Percentiles rank a stretch among this genome's conserved stretches.
Evolutionary conservation across 1,140 invertebrate genomes (phyloP).

Genomic region (Teleopsis dalmanni): DNA sequence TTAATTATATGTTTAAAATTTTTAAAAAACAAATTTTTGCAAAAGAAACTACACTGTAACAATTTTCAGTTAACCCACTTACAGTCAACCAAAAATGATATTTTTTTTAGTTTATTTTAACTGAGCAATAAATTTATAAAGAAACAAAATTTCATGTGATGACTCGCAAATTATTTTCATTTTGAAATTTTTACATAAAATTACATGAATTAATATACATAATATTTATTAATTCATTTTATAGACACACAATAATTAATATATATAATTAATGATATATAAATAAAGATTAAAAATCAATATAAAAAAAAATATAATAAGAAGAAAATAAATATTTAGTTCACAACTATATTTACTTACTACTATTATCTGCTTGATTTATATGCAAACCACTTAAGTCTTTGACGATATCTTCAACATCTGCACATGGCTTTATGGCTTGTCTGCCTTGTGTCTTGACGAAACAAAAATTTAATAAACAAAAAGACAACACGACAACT

Average conservation of each 20-base stretch:
- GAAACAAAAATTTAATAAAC: no score
- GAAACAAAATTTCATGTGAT: no score
- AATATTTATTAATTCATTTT: neutral
- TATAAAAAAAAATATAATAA: neutral
- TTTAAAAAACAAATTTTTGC: neutral
- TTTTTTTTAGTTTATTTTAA: no score
- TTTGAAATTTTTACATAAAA: no score
- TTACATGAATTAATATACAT: neutral
- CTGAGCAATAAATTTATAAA: no score
- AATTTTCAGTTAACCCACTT: no score
- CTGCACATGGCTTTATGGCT: conserved; percentile 18
- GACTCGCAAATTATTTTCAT: no score
- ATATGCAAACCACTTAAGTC: conserved; percentile 7
- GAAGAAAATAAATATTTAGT: neutral
- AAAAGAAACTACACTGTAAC: neutral
- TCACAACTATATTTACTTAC: neutral
- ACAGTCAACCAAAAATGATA: no score
- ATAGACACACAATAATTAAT: neutral
- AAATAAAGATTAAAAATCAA: neutral
- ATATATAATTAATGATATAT: neutral
- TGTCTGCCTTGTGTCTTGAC: conserved; percentile 26
- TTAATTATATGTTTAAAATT: neutral
- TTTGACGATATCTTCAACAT: conserved; percentile 32
- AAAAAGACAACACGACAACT: no score
- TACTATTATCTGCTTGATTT: neutral